phyloP scores from a whole-genome alignment of 2,113 vertebrate genomes.

The Arenaria interpres region DNA sequence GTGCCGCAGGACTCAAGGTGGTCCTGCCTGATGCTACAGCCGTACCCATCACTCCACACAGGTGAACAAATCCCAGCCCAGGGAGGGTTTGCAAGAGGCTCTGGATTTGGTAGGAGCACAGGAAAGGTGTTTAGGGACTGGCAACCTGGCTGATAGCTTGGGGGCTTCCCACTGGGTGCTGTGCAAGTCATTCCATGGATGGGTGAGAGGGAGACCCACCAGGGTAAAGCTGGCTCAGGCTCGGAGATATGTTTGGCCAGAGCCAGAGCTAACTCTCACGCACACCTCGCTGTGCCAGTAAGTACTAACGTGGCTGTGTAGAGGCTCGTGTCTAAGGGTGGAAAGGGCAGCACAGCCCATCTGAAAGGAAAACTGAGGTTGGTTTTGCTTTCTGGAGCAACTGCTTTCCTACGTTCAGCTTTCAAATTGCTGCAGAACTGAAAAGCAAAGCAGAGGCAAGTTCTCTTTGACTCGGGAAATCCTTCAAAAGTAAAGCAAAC shows the following conservation, averaged over 20 bases:
- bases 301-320: background rate
- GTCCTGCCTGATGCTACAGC: background rate
- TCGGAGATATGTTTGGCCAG: background rate
- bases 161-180: background rate
- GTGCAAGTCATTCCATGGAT: background rate
- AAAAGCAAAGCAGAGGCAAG: slow-evolving; percentile 26
- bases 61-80: background rate
- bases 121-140: background rate
- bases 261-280: background rate
- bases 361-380: background rate
- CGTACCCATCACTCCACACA: background rate
- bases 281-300: background rate
- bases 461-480: slow-evolving; percentile 17
- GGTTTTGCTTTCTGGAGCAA: background rate
- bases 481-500: slow-evolving; percentile 43
- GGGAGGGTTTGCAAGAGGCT: background rate
- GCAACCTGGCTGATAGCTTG: background rate
- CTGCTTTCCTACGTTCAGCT: background rate
- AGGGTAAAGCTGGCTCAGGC: background rate
- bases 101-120: background rate
- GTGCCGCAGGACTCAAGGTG: background rate
- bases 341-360: background rate
- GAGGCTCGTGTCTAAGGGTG: background rate
- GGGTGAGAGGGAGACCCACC: background rate
- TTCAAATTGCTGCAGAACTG: background rate